Base-by-base conservation (phyloP, 1,140 invertebrate species). In the Latrodectus geometricus region DNA sequence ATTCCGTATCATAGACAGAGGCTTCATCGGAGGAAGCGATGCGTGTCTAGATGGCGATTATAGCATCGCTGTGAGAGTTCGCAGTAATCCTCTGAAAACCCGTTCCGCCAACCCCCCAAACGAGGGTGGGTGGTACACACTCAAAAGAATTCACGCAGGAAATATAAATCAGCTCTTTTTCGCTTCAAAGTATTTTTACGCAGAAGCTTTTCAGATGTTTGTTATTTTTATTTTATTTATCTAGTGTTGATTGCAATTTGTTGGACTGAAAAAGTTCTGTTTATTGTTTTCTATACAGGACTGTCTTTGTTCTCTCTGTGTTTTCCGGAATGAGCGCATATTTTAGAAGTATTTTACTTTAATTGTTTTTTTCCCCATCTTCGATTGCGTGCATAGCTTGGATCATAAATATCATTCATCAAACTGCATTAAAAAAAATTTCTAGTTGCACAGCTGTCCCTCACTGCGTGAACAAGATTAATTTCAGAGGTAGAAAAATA, bases 71-170 rank as follows among this genome's bases (percentile, higher is more conserved):
- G 68, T 54, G 20, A 54, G 50, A 54, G n/a, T 84, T 52, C 23
- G 54, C 52, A 20, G 50, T 61, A 61, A 35, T 61, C 17, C 54
- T 61, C 54, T 61, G 17, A 61, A 79, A 70, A 79, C 77, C 65
- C 20, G 77, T 79, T 79, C 35, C 77, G 52, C 52, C 77, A 35
- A 21, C 56, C 61, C 20, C 11, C 49, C n/a, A 74, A 52, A 17
- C 0, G 11, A n/a, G 11, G 20, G 21, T 48, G 4, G 15, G 80
- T 20, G 69, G 54, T 8, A 65, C 15, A 17, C 52, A 68, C 50
- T 21, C 35, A 73, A 84, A 84, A 54, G 73, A 84, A 84, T 84
- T 56, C 80, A 12, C n/a, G 12, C 81, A 84, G 81, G 81, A 84
- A 84, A 69, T 69, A 84, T 84, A 84, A 84, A 84, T 84, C 81